phyloP scores from a whole-genome alignment of 2,888 invertebrate genomes.

The Orthonychiurus folsomi region DNA sequence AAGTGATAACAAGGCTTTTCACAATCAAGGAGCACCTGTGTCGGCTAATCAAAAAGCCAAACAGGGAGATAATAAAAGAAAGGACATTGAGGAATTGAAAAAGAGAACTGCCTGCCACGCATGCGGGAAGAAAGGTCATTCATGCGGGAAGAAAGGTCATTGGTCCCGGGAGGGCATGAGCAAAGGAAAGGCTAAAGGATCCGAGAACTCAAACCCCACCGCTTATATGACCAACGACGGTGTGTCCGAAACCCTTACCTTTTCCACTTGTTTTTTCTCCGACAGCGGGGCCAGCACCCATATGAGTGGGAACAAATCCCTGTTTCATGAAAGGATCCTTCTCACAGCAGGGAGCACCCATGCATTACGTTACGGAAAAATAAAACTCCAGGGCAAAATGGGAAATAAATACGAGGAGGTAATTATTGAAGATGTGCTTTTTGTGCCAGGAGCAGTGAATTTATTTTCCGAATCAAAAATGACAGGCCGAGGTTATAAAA shows the following conservation, averaged over 20 bases:
- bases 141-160: conserved; percentile 13
- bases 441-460: conserved; percentile 10
- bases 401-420: background rate
- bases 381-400: background rate
- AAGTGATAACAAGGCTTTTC: background rate
- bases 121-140: background rate
- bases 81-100: background rate
- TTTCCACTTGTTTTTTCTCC: too few relatives aligned
- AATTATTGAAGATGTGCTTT: conserved; percentile 8
- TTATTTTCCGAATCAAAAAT: conserved; percentile 14
- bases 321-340: background rate
- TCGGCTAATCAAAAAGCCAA: background rate
- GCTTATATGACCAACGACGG: background rate
- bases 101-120: background rate
- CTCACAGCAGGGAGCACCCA: background rate
- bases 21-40: background rate
- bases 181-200: background rate
- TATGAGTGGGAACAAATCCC: background rate
- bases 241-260: too few relatives aligned
- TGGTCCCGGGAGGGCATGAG: background rate
- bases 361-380: too few relatives aligned
- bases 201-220: background rate
- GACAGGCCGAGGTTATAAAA: conserved; percentile 6
- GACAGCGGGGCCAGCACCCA: background rate
- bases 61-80: background rate